A percentile compares a stretch with the other conserved stretches of the same genome.
These are phyloP conservation scores for Drosophila seclusa DNA, from an alignment of 2,888 invertebrate species.

Conservation along the genomic window DNA sequence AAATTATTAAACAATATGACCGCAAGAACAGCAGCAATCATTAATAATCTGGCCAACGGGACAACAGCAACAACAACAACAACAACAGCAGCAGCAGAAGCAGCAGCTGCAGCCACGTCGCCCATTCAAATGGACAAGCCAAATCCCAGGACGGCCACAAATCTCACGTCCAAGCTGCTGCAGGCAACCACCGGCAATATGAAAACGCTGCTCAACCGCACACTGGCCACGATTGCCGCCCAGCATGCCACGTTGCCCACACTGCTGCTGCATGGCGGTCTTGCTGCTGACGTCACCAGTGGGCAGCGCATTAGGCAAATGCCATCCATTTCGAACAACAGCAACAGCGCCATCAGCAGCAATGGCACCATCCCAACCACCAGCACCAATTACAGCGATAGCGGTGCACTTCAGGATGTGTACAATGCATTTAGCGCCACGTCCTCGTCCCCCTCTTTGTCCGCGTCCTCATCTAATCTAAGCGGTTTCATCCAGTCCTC, in stretches of 20 bases:
- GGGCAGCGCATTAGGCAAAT: constrained; percentile 50
- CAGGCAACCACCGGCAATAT: constrained; percentile 66
- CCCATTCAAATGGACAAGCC: constrained; percentile 2
- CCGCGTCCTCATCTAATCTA: constrained; percentile 30
- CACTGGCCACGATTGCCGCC: constrained; percentile 66
- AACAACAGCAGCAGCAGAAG: neutral
- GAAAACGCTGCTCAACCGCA: constrained; percentile 71
- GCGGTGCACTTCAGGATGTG: constrained; percentile 18
- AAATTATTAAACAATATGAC: constrained; percentile 78
- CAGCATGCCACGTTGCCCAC: constrained; percentile 63
- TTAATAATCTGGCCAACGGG: constrained; percentile 56
- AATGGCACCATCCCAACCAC: neutral
- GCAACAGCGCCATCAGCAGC: neutral
- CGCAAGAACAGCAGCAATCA: constrained; percentile 58
- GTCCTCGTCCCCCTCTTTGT: neutral
- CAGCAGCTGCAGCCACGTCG: constrained; percentile 23
- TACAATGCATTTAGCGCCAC: constrained; percentile 53
- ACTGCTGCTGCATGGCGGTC: constrained; percentile 47
- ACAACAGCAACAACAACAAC: constrained; percentile 7
- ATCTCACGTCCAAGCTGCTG: constrained; percentile 64
- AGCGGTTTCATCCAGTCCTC: constrained; percentile 67
- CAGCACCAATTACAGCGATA: constrained; percentile 9
- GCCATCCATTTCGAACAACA: constrained; percentile 8
- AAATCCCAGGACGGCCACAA: constrained; percentile 51
- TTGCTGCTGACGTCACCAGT: constrained; percentile 36